Conservation (phyloP, 2,888 invertebrate species). For the Leptothorax acervorum region DNA sequence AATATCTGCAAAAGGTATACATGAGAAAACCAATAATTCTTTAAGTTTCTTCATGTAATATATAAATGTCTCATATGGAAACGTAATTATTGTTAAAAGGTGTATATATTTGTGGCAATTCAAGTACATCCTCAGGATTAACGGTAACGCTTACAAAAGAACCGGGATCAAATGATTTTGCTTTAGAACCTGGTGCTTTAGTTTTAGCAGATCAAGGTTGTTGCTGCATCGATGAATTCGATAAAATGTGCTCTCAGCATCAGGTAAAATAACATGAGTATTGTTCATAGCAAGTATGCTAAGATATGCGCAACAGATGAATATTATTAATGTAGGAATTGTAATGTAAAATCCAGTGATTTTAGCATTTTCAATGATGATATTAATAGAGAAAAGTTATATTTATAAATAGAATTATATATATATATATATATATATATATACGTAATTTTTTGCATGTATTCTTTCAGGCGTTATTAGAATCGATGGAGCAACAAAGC, state of each 20-base stretch:
- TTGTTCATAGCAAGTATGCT: not conserved
- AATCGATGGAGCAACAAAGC: slow-evolving; percentile 97
- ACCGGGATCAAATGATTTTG: slow-evolving; percentile 90
- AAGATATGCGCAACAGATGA: not conserved
- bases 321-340: not conserved
- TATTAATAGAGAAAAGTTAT: slow-evolving; percentile 4
- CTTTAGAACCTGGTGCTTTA: slow-evolving; percentile 95
- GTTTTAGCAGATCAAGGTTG: slow-evolving; percentile 95
- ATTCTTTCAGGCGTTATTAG: slow-evolving; percentile 91
- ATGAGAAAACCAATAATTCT: not conserved
- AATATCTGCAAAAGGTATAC: slow-evolving; percentile 92
- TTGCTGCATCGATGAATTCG: slow-evolving; percentile 98
- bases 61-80: slow-evolving; percentile 1
- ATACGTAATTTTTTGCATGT: not conserved
- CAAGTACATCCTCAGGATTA: slow-evolving; percentile 92
- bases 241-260: slow-evolving; percentile 94
- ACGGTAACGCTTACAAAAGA: slow-evolving; percentile 93
- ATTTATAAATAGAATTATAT: not conserved
- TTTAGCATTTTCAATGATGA: not conserved
- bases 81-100: slow-evolving; percentile 85
- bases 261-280: slow-evolving; percentile 85
- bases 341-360: not conserved
- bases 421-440: not conserved
- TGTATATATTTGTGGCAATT: slow-evolving; percentile 96
- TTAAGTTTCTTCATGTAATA: not conserved